Evolutionary conservation across 2,113 vertebrate species (phyloP).

Genomic region (Leptosomus discolor): DNA sequence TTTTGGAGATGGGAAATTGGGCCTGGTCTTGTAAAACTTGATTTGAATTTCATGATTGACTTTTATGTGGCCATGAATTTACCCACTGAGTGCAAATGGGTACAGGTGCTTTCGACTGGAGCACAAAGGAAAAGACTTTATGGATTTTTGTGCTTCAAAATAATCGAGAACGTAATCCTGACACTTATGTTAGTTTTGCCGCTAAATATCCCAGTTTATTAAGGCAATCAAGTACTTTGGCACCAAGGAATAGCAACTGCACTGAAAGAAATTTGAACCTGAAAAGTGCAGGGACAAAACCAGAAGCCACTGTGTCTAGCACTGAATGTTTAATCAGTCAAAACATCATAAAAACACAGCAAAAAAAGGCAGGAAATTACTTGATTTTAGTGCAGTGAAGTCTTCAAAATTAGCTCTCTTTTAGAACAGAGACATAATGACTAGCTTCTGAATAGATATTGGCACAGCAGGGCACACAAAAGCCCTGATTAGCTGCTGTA

Average conservation of each 20-base stretch:
- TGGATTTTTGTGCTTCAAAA: neutral
- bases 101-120: neutral
- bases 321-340: neutral
- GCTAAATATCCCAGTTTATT: constrained; percentile 11
- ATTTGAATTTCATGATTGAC: neutral
- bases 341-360: constrained; percentile 15
- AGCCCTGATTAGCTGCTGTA: constrained; percentile 43
- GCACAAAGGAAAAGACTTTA: neutral
- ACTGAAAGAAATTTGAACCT: neutral
- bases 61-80: neutral
- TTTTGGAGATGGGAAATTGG: neutral
- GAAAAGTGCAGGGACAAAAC: neutral
- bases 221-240: constrained; percentile 15
- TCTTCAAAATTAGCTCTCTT: constrained; percentile 50
- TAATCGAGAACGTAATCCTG: neutral
- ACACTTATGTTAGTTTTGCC: neutral
- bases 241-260: neutral
- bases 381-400: constrained; percentile 46
- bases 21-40: neutral
- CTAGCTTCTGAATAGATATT: constrained; percentile 52
- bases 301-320: neutral
- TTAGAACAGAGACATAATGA: constrained; percentile 53
- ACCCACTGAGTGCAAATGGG: neutral
- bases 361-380: constrained; percentile 26
- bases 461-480: constrained; percentile 60